Evolutionary conservation across 1,140 invertebrate species (phyloP), one percentile per base, ranked within the genome.

Genomic region (Lepidostoma basale): DNA sequence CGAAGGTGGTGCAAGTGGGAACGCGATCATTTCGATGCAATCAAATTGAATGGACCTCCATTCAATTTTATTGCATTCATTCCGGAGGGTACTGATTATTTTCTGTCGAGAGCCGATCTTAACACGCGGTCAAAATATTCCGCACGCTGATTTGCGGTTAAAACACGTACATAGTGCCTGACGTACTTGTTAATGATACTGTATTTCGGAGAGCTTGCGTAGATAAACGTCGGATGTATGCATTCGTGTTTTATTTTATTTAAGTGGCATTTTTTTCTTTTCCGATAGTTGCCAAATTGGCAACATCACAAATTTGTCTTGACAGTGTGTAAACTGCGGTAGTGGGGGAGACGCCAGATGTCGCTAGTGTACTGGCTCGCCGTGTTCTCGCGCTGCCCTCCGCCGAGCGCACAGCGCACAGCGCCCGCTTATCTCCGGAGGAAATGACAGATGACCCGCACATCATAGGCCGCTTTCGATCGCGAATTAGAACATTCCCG

Each of bases 201-300:
- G 30, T 30, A 18, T 62, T 45, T 62, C 59, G 26, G 42, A 47
- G 47, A 62, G 59, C 40, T 45, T 62, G 44, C 59, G 59, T 33
- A 45, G 44, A 62, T 33, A 33, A 47, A 47, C 28, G 62, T 64
- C 62, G 62, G 62, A 56, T 26, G 36, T 54, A 40, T 64, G 62
- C 62, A 64, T 12, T 66, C 39, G 33, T 56, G 52, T 58, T 66
- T 66, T 66, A 66, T 66, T 56, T 66, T 66, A 56, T 66, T 42
- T 66, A 56, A 66, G 58, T 49, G 56, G 52, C 36, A 49, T 44
- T 58, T 66, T 66, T 64, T 66, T 58, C 49, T 42, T 16, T 30
- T 56, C 30, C 23, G 22, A 58, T 58, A 26, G 44, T 44, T 66
- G 63, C 63, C 63, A 66, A 66, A 56, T 66, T 66, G 63, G 63